Percentiles rank a stretch among this genome's conserved stretches.
phyloP scores from a whole-genome alignment of 2,113 vertebrate species.

The Platycercus adscitus region DNA sequence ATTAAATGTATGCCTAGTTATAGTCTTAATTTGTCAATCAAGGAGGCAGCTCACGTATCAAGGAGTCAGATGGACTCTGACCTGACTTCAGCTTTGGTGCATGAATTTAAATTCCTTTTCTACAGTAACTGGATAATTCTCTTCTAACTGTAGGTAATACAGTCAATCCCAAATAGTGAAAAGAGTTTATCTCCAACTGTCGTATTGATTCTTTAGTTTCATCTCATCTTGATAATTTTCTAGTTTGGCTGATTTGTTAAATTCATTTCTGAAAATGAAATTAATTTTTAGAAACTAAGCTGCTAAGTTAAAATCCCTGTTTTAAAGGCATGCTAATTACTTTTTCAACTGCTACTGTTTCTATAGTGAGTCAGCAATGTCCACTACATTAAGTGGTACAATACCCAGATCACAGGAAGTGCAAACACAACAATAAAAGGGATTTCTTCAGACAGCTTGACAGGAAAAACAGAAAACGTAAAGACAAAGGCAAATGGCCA shows the following conservation, averaged over 20 bases:
- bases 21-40: background rate
- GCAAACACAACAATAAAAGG: background rate
- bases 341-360: background rate
- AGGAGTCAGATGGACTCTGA: background rate
- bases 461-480: background rate
- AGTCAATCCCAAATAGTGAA: background rate
- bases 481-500: background rate
- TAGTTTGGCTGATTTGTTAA: background rate
- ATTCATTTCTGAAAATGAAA: background rate
- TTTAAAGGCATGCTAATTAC: background rate
- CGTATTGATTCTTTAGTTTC: background rate
- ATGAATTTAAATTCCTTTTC: background rate
- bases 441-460: background rate
- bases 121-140: background rate
- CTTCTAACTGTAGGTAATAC: background rate
- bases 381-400: background rate
- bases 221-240: background rate
- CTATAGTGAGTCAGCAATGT: background rate
- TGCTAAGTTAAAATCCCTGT: background rate
- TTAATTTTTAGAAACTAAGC: background rate
- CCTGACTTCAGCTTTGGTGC: background rate
- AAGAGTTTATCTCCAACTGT: background rate
- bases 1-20: background rate
- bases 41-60: fast-evolving
- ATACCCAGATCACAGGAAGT: background rate